Evolutionary conservation across 37 sponge, comb jelly and placozoan species (phyloP), one percentile per base, ranked within the genome.

Genomic region (Hexactinellida sp.): DNA sequence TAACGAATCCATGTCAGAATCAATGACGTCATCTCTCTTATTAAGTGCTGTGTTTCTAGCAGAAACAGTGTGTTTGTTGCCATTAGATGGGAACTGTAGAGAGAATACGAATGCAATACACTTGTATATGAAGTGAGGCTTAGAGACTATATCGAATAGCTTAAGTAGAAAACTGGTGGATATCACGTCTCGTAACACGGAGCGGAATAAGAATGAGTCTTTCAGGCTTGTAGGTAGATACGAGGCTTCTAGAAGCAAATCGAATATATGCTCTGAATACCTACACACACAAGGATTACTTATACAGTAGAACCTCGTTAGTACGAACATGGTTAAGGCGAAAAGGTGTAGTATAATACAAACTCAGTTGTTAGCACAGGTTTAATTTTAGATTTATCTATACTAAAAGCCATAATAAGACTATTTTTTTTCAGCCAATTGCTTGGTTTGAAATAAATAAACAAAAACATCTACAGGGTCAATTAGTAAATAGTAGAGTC

Each of bases 81-180:
- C 3, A 63, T 63, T 63, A 10, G 76, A 63, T 25, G 21, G 21
- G 13, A 63, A 63, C 34, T 63, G 76, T 25, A n/a, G 76, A 32
- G 76, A 63, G 34, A 63, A 63, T 63, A 63, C 76, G 30, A 63
- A 63, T 21, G 76, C 34, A 21, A 63, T 5, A 23, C 76, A 63
- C 34, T 63, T 7, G 13, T 63, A 63, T 25, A 63, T 23, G 76
- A 63, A 63, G 3, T 63, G 76, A 63, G 76, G 76, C 34, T 63
- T 63, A 63, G 76, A 63, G 76, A 63, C 21, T 25, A 63, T 63
- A 25, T 63, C 76, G 30, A 63, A 63, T 63, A 63, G 76, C 30
- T n/a, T 63, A 7, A 25, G 34, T 63, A 63, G 25, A n/a, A 63
- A 63, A 28, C 76, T 63, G 13, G 76, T 63, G 13, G 76, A 63